These are phyloP conservation scores for Eupsilia transversa DNA, from an alignment of 2,888 invertebrate species.

Conservation along the genomic window DNA sequence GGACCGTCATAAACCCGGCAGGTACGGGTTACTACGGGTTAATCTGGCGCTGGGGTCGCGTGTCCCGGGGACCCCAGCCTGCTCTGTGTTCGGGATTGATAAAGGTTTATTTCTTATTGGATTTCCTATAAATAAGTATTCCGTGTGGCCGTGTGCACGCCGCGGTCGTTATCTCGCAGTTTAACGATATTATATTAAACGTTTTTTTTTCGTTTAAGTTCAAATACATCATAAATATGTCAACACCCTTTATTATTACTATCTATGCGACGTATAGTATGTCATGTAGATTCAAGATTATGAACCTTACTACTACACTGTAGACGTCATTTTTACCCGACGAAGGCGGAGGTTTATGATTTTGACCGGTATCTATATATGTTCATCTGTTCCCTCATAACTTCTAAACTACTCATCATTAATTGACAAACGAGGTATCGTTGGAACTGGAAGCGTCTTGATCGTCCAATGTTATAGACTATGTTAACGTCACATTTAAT, in stretches of 20 bases:
- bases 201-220: not conserved
- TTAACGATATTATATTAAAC: constrained; percentile 22
- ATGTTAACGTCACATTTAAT: too few species aligned
- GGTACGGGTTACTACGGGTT: constrained; percentile 56
- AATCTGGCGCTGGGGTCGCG: constrained; percentile 36
- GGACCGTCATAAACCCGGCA: constrained; percentile 62
- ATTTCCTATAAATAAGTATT: constrained; percentile 54
- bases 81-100: constrained; percentile 42
- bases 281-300: not conserved
- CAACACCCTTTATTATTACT: too few species aligned
- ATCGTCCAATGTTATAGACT: too few species aligned
- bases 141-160: constrained; percentile 1
- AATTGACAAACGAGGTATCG: too few species aligned
- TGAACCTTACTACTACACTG: not conserved
- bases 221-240: not conserved
- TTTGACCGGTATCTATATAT: too few species aligned
- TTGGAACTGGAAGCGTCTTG: too few species aligned
- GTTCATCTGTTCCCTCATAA: too few species aligned
- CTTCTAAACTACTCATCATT: too few species aligned
- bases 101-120: constrained; percentile 61
- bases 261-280: too few species aligned
- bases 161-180: constrained; percentile 8
- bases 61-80: constrained; percentile 7
- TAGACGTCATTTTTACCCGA: too few species aligned
- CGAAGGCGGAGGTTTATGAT: too few species aligned